A percentile compares a stretch with the other conserved stretches of the same genome.
phyloP scores from a whole-genome alignment of 1,140 invertebrate species.

The Ceratitis capitata region DNA sequence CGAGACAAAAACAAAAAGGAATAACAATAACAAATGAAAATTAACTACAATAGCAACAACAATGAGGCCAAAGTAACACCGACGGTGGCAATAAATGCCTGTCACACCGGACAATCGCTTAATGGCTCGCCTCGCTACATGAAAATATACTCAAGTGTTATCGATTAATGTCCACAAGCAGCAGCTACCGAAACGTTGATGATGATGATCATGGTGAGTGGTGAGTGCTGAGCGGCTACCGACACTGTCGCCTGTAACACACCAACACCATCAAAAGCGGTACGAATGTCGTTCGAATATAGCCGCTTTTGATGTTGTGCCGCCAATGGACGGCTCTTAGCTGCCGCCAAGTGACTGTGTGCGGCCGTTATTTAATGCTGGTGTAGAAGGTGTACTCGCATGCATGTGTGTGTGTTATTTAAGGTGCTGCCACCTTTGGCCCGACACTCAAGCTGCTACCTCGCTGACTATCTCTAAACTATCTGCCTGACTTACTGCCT shows the following conservation, averaged over 20 bases:
- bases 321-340: background rate
- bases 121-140: conserved; percentile 65
- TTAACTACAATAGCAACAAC: background rate
- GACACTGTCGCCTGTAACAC: background rate
- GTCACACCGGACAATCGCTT: conserved; percentile 58
- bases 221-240: background rate
- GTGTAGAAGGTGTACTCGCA: background rate
- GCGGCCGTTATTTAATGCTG: background rate
- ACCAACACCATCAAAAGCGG: conserved; percentile 44
- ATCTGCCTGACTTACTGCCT: conserved; percentile 29
- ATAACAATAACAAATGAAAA: background rate
- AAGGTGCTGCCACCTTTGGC: conserved; percentile 25
- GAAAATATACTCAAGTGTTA: conserved; percentile 66
- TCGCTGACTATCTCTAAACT: background rate
- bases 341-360: background rate
- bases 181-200: conserved; percentile 64
- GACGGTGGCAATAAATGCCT: conserved; percentile 35
- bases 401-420: background rate
- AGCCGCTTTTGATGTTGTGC: conserved; percentile 20
- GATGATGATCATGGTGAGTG: conserved; percentile 21
- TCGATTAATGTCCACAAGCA: conserved; percentile 66
- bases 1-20: background rate
- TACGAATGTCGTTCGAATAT: conserved; percentile 60
- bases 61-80: background rate
- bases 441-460: background rate